phyloP scores from a whole-genome alignment of 2,797 vertebrate genomes.

The Zonotrichia albicollis region DNA sequence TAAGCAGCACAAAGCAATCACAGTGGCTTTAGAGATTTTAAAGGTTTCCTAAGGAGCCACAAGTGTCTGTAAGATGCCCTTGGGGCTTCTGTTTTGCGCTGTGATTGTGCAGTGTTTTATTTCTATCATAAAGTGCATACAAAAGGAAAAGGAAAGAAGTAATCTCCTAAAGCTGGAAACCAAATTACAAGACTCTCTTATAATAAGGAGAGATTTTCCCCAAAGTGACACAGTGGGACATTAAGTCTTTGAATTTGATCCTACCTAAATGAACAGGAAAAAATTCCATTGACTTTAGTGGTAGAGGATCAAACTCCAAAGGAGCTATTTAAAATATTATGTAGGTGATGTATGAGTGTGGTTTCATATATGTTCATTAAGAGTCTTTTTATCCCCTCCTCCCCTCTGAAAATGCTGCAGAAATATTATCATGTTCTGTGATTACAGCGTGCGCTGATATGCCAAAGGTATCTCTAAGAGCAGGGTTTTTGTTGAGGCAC shows the following conservation, averaged over 20 bases:
- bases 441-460: neutral
- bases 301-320: conserved; percentile 5
- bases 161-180: conserved; percentile 57
- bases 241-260: conserved; percentile 47
- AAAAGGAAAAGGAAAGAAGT: conserved; percentile 46
- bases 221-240: conserved; percentile 51
- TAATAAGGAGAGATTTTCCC: conserved; percentile 53
- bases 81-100: conserved; percentile 55
- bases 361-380: conserved; percentile 13
- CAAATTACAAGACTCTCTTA: conserved; percentile 45
- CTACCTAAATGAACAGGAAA: conserved; percentile 42
- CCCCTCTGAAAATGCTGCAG: neutral
- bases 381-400: neutral
- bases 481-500: neutral
- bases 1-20: conserved; percentile 40
- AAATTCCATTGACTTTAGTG: neutral
- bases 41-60: conserved; percentile 46
- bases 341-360: neutral
- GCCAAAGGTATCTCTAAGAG: neutral
- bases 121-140: conserved; percentile 36
- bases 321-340: neutral
- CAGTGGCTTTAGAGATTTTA: conserved; percentile 45
- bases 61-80: conserved; percentile 43
- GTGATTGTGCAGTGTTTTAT: conserved; percentile 50
- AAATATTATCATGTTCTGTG: neutral